A percentile compares a stretch with the other conserved stretches of the same genome.
These are phyloP conservation scores for Apotomis betuletana DNA, from an alignment of 2,888 invertebrate genomes.

Conservation along the genomic window DNA sequence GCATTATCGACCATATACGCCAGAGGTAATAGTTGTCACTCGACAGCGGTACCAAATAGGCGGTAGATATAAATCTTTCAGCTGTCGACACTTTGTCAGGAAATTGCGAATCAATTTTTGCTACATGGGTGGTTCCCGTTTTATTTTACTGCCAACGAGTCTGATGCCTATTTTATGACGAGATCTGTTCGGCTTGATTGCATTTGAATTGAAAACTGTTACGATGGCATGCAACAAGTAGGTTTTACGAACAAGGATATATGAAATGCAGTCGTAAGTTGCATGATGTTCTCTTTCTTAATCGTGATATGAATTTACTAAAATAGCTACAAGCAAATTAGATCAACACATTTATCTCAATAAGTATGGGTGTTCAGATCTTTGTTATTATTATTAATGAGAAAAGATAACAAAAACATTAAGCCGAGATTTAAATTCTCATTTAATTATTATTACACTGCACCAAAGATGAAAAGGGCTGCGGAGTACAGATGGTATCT, in stretches of 20 bases:
- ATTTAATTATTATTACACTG: background rate
- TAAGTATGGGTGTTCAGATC: no score
- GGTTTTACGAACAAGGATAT: no score
- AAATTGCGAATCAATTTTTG: constrained; percentile 46
- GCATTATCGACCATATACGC: constrained; percentile 44
- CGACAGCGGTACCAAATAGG: constrained; percentile 43
- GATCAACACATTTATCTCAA: background rate
- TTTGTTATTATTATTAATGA: background rate
- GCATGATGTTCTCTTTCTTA: background rate
- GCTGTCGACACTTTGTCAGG: constrained; percentile 45
- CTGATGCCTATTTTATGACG: constrained; percentile 10
- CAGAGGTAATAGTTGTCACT: constrained; percentile 38
- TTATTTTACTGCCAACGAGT: constrained; percentile 28
- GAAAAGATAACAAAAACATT: background rate
- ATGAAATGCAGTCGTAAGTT: no score
- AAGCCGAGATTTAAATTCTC: background rate
- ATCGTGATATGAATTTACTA: background rate
- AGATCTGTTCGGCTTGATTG: constrained; percentile 25
- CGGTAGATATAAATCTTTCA: constrained; percentile 39
- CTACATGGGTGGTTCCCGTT: constrained; percentile 44
- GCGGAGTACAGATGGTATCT: background rate
- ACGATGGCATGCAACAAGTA: background rate
- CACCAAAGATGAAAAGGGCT: constrained; percentile 8
- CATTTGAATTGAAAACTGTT: constrained; percentile 19
- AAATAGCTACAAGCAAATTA: no score